Base-by-base conservation (phyloP, 2,113 vertebrate species). In the Sphaerodactylus townsendi region DNA sequence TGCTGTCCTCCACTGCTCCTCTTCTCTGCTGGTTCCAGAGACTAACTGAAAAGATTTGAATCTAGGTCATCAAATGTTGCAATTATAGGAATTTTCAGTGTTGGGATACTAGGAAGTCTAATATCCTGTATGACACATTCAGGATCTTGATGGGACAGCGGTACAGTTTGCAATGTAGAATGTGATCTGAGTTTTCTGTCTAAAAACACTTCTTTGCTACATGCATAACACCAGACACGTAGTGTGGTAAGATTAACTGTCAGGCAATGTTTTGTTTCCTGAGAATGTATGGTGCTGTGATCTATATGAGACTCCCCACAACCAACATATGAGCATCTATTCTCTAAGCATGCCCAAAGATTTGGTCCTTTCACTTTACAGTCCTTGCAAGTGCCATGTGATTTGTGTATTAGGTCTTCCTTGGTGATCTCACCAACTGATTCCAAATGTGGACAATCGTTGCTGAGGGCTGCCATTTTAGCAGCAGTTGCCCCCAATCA, bases 221-320 rank as follows among this genome's bases (percentile, higher is more conserved):
- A 99, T 91, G 98, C 97, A 0, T 99, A 99, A 95, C 99, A 99
- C 99, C 99, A 99, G 69, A 99, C 98, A 78, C 99, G 96, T 15
- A 99, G 97, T 1, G 99, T 99, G 75, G 99, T 99, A 86, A 99
- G 97, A 95, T 99, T 99, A 92, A 99, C 99, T 2, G 98, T 99
- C 62, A 99, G 94, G 95, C 97, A 98, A 95, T 99, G 99, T 44
- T 96, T 97, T 62, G 97, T 98, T 73, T 98, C 99, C 99, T 99
- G 98, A 46, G 98, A 99, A 95, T 99, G 99, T 82, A 97, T 96
- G 3, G 99, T 99, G 93, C 99, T 99, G 91, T 99, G 99, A 95
- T 99, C 99, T 13, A 97, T 94, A 30, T 99, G 97, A 66, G 98
- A 99, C 91, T 99, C 99, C 83, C 99, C 99, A 88, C 99, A 99